Evolutionary conservation across 1,140 invertebrate species (phyloP).

Genomic region (Copidosoma floridanum): DNA sequence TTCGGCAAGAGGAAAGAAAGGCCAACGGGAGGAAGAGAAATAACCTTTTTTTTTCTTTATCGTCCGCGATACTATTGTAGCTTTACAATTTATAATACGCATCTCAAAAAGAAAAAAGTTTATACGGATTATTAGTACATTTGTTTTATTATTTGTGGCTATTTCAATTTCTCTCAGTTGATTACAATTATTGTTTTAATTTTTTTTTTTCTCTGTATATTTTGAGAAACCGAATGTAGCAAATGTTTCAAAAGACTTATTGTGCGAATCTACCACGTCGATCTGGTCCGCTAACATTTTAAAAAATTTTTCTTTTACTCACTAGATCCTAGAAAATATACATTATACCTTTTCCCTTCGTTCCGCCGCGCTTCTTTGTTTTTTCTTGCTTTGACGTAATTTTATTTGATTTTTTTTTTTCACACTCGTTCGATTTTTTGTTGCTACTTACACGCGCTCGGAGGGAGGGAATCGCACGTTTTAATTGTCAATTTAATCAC

Average conservation of each 20-base stretch:
- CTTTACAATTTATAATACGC: too few species aligned
- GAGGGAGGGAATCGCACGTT: conserved; percentile 10
- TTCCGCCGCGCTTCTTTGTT: background rate
- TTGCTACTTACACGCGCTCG: background rate
- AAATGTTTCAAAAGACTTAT: conserved; percentile 23
- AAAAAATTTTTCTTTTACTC: conserved; percentile 9
- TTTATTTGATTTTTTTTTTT: background rate
- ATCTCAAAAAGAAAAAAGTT: too few species aligned
- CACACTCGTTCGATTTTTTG: too few species aligned
- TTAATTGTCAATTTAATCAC: conserved; percentile 28
- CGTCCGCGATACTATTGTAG: too few species aligned
- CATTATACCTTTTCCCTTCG: conserved; percentile 22
- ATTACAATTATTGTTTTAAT: too few species aligned
- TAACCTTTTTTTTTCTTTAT: too few species aligned
- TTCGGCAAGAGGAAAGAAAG: too few species aligned
- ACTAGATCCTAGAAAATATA: conserved; percentile 24
- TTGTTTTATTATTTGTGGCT: background rate
- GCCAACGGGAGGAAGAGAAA: background rate
- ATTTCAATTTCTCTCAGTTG: background rate
- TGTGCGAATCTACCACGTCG: conserved; percentile 24
- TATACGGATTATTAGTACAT: too few species aligned
- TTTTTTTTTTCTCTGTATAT: conserved; percentile 10
- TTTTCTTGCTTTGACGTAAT: background rate
- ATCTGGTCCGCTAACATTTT: conserved; percentile 27
- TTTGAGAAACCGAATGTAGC: conserved; percentile 4